Evolutionary conservation across 1,140 invertebrate species (phyloP).

Genomic region (Agraylea sexmaculata): DNA sequence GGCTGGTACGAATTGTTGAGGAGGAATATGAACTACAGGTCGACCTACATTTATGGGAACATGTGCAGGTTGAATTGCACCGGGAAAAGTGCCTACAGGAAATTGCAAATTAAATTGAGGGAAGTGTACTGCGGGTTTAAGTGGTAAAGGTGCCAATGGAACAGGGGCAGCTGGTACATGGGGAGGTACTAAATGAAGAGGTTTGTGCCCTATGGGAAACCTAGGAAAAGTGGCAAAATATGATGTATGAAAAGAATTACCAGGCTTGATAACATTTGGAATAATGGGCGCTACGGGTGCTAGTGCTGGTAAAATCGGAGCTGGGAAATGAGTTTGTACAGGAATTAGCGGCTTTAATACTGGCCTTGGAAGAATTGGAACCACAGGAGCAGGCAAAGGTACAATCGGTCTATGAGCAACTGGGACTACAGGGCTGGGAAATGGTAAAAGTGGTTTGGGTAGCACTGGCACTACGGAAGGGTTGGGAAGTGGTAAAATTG

Average conservation of each 20-base stretch:
- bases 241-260: constrained; percentile 33
- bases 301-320: constrained; percentile 21
- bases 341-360: constrained; percentile 23
- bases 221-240: constrained; percentile 34
- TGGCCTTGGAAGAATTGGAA: constrained; percentile 19
- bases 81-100: too few species aligned
- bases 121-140: too few species aligned
- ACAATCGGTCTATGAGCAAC: constrained; percentile 12
- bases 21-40: constrained; percentile 4
- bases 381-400: constrained; percentile 12
- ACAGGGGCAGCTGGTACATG: constrained; percentile 23
- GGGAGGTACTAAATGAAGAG: too few species aligned
- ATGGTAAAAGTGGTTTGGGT: too few species aligned
- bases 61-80: constrained; percentile 5
- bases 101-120: too few species aligned
- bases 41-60: constrained; percentile 8
- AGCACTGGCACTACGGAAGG: constrained; percentile 8
- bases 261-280: constrained; percentile 30
- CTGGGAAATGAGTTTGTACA: constrained; percentile 22
- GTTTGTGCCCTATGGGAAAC: too few species aligned
- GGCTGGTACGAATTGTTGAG: too few species aligned
- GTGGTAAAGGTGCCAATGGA: constrained; percentile 16
- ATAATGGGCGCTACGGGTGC: constrained; percentile 21
- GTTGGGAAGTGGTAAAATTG: constrained; percentile 9
- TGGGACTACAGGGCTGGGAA: constrained; percentile 12